A percentile compares a stretch with the other conserved stretches of the same genome.
Conservation (phyloP, 2,797 vertebrate genomes). For the Onychomys torridus region DNA sequence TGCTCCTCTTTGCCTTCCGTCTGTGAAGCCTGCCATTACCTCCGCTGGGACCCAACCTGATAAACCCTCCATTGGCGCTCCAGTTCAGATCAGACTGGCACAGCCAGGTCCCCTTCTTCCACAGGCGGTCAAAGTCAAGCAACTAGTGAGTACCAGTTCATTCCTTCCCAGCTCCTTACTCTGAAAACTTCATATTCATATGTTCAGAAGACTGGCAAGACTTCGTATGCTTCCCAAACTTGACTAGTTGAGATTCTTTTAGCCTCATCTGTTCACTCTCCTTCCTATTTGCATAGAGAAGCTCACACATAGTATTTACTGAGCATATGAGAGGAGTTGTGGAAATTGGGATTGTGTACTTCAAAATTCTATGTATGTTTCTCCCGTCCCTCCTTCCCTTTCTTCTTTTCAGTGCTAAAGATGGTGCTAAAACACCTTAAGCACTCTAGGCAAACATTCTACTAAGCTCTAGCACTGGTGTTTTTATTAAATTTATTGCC, state of each 20-base stretch:
- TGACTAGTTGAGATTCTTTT: background rate
- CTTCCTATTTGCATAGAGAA: background rate
- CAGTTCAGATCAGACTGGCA: slow-evolving; percentile 81
- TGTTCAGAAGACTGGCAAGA: background rate
- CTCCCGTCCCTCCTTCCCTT: background rate
- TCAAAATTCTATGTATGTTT: background rate
- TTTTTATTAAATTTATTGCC: background rate
- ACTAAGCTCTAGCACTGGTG: background rate
- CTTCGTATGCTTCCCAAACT: background rate
- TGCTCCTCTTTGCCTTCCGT: slow-evolving; percentile 65
- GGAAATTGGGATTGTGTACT: background rate
- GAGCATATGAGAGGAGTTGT: slow-evolving; percentile 2
- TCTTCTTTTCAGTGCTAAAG: background rate
- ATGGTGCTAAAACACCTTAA: no score
- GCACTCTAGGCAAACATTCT: background rate
- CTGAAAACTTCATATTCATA: background rate
- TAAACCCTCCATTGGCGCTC: slow-evolving; percentile 63
- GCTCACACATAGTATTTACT: background rate
- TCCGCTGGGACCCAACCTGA: slow-evolving; percentile 50
- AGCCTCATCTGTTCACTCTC: background rate
- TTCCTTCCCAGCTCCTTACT: slow-evolving; percentile 7
- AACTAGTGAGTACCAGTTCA: slow-evolving; percentile 88
- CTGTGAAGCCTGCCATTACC: slow-evolving; percentile 63
- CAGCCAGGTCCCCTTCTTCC: slow-evolving; percentile 68
- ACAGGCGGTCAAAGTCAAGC: slow-evolving; percentile 85